These are phyloP conservation scores for Zapornia atra DNA, from an alignment of 2,113 vertebrate species.

Conservation along the genomic window DNA sequence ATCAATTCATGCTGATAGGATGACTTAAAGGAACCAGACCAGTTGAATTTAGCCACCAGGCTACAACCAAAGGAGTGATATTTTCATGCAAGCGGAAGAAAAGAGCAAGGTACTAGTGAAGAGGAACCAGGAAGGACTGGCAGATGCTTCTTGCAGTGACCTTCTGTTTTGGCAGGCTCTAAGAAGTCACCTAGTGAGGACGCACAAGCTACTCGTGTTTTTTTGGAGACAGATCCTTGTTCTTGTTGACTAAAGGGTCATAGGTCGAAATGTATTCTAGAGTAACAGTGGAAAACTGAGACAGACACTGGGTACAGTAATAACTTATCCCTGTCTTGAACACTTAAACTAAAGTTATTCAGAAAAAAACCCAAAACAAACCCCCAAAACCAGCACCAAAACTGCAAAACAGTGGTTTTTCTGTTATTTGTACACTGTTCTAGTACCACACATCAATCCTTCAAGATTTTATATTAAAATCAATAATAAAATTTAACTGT, in stretches of 20 bases:
- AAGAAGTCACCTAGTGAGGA: neutral
- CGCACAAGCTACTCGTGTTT: rapidly evolving
- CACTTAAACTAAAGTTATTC: neutral
- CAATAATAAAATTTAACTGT: neutral
- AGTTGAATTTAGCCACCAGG: neutral
- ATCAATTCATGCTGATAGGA: neutral
- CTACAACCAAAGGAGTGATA: neutral
- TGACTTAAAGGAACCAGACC: neutral
- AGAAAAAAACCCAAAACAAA: neutral
- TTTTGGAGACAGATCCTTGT: neutral
- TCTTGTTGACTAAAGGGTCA: neutral
- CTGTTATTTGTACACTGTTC: neutral
- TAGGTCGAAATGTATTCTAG: neutral
- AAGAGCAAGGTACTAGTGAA: neutral
- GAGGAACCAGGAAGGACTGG: neutral
- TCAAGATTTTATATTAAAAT: neutral
- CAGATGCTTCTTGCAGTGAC: neutral
- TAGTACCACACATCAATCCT: neutral
- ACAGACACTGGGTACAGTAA: rapidly evolving
- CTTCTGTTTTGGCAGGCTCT: neutral
- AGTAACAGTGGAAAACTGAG: neutral
- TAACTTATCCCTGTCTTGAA: neutral
- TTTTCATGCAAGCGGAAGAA: neutral
- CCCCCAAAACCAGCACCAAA: neutral
- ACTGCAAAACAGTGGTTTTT: neutral